Evolutionary conservation across 2,888 invertebrate species (phyloP).

Genomic region (Rhabditophanes sp.): DNA sequence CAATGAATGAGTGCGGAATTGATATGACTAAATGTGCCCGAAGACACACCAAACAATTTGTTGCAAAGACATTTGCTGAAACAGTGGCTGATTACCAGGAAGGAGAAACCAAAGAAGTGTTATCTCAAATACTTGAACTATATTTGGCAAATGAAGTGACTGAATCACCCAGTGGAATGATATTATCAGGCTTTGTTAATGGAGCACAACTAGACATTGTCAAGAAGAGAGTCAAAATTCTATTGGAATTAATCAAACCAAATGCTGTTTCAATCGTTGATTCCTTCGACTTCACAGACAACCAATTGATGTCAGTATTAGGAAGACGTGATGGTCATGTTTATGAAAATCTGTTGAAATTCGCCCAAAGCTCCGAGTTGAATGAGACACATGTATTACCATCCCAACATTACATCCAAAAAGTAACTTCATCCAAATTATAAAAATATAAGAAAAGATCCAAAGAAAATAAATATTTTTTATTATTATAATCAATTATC

Average conservation of each 20-base stretch:
- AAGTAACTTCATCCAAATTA: too few species aligned
- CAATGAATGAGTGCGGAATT: slow-evolving; percentile 2
- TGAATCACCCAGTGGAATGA: too few species aligned
- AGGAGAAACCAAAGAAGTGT: too few species aligned
- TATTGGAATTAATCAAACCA: slow-evolving; percentile 57
- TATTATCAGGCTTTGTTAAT: slow-evolving; percentile 18
- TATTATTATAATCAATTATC: too few species aligned
- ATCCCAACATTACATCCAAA: too few species aligned
- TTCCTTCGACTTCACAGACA: slow-evolving; percentile 58
- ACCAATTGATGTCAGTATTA: slow-evolving; percentile 42
- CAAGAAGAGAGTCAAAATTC: slow-evolving; percentile 16
- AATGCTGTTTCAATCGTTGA: slow-evolving; percentile 79
- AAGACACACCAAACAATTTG: slow-evolving; percentile 1
- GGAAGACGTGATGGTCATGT: slow-evolving; percentile 45
- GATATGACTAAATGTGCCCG: slow-evolving; percentile 2
- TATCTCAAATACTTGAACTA: too few species aligned
- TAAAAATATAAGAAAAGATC: too few species aligned
- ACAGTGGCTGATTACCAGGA: too few species aligned
- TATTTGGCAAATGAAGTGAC: too few species aligned
- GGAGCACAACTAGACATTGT: slow-evolving; percentile 20
- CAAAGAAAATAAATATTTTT: too few species aligned
- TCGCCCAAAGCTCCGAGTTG: slow-evolving; percentile 28
- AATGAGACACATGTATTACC: slow-evolving; percentile 10
- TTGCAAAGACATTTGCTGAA: slow-evolving; percentile 1
- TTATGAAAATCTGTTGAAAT: slow-evolving; percentile 43